A percentile compares a stretch with the other conserved stretches of the same genome.
Conservation (phyloP, 2,797 vertebrate species). For the Manis javanica region DNA sequence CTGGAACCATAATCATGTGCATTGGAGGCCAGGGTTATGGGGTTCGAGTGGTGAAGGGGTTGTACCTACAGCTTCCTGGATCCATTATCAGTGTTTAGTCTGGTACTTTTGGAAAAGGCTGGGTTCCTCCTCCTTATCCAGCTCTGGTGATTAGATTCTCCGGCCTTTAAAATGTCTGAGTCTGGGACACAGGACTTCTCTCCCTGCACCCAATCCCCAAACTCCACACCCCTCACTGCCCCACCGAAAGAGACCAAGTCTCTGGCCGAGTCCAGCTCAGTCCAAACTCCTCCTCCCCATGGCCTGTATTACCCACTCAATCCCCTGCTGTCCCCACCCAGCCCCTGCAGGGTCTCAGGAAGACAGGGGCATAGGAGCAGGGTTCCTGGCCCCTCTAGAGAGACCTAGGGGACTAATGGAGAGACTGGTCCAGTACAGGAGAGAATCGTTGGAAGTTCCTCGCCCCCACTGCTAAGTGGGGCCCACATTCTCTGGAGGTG, state of each 20-base stretch:
- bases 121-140: conserved; percentile 59
- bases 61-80: not conserved
- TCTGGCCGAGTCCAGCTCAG: not conserved
- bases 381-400: not conserved
- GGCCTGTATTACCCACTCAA: no score
- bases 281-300: not conserved
- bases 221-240: not conserved
- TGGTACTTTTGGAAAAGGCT: conserved; percentile 21
- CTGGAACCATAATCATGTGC: not conserved
- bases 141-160: conserved; percentile 44
- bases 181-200: not conserved
- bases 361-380: not conserved
- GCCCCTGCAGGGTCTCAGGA: no score
- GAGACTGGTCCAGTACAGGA: not conserved
- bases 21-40: not conserved
- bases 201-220: not conserved
- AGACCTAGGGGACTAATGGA: not conserved
- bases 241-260: not conserved
- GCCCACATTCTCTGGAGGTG: not conserved
- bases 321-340: not conserved
- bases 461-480: not conserved
- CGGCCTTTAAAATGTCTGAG: conserved; percentile 8
- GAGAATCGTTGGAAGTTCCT: not conserved
- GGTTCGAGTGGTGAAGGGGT: not conserved
- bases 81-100: conserved; percentile 68